These are phyloP conservation scores for Desmodus rotundus DNA, from an alignment of 2,113 vertebrate genomes.

Conservation along the genomic window DNA sequence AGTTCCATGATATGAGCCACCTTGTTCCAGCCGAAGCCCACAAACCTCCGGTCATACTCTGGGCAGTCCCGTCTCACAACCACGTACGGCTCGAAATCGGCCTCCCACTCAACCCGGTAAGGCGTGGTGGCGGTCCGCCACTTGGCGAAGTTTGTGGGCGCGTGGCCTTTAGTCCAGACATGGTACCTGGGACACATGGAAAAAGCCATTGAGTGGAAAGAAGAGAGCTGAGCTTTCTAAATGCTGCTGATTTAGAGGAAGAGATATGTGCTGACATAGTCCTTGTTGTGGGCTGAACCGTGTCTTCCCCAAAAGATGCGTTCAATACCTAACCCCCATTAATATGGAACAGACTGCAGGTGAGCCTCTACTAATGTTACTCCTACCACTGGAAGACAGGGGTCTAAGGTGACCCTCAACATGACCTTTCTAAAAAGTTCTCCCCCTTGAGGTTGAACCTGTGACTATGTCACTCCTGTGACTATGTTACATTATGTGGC, in stretches of 20 bases:
- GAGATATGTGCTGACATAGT: not conserved
- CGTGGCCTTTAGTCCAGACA: slow-evolving; percentile 98
- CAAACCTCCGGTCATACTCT: slow-evolving; percentile 96
- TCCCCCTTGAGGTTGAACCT: not conserved
- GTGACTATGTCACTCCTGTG: not conserved
- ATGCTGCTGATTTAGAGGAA: not conserved
- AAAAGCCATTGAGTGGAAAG: not conserved
- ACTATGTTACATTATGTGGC: too few relatives aligned
- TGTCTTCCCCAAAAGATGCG: not conserved
- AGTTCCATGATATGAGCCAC: slow-evolving; percentile 99
- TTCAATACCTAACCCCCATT: not conserved
- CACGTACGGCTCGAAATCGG: slow-evolving; percentile 98
- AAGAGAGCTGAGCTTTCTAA: not conserved
- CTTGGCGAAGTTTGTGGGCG: slow-evolving; percentile 98
- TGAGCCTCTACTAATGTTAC: too few relatives aligned
- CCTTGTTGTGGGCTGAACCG: not conserved
- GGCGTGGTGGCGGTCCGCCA: slow-evolving; percentile 98
- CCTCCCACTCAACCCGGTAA: slow-evolving; percentile 97
- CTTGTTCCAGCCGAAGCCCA: slow-evolving; percentile 99
- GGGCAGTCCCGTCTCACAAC: slow-evolving; percentile 95
- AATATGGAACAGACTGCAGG: not conserved
- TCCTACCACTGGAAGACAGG: not conserved
- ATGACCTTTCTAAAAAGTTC: not conserved
- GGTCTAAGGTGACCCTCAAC: too few relatives aligned
- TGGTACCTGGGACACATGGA: slow-evolving; percentile 86